Base-by-base conservation (phyloP, 2,888 invertebrate genomes). In the Ligdia adustata region DNA sequence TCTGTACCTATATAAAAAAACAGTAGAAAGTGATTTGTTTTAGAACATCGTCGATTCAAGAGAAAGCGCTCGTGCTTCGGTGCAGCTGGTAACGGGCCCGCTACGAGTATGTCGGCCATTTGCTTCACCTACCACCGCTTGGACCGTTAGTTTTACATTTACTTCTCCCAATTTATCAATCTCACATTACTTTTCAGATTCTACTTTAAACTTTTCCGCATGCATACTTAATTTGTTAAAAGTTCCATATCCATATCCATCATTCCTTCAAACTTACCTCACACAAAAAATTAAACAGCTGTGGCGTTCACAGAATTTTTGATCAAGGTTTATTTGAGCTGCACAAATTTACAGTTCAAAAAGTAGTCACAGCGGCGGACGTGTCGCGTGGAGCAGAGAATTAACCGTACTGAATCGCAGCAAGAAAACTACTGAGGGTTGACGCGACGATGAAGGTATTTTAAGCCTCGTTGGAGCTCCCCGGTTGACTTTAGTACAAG, bases 341-440 rank as follows among this genome's bases (percentile, higher is more conserved):
- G 64, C 69, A 77, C 71, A 71, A 69, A 67, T 78, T 75, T 81
- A 78, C 62, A 77, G 80, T 76, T 64, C 66, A 79, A 82, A 80
- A 79, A 50, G 72, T 58, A 67, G 67, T 75, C 76, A 79, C 77
- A 68, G 67, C 50, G 68, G 64, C 78, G 68, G 66, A 74, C 64
- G 63, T 66, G 62, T 66, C 59, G 69, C 75, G 66, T 62, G 58
- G 48, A 57, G 58, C 57, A 62, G 62, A 52, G 52, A 49, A 62
- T 65, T 55, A 39, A 76, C 70, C 73, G 73, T 70, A 68, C 73
- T 59, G 73, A 56, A 74, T 66, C 71, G 72, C 77, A 79, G 73
- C 77, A 79, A 66, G 74, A 79, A 78, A 77, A 80, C 77, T 66
- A 90, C 89, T 90, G 87, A 83, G 76, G 77, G 79, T 75, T 75